Evolutionary conservation across 2,888 invertebrate species (phyloP).

Genomic region (Cheilosia grossa): DNA sequence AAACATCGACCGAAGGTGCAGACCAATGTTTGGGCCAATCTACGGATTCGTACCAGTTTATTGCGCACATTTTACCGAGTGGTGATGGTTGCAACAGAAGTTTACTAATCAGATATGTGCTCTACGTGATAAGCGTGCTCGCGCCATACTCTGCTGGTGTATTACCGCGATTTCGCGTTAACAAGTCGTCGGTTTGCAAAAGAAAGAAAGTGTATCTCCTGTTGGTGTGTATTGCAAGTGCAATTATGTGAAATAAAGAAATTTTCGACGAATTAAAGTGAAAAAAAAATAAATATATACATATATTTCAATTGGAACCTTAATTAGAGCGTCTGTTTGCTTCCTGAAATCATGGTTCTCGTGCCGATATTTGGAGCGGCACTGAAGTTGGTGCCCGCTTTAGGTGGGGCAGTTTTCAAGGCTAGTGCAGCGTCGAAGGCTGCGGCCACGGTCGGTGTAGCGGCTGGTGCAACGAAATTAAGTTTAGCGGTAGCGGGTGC

Average conservation of each 20-base stretch:
- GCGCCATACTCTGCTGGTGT: conserved; percentile 17
- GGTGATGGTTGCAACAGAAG: conserved; percentile 47
- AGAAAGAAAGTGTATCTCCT: conserved; percentile 56
- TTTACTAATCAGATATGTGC: conserved; percentile 53
- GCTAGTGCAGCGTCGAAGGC: conserved; percentile 81
- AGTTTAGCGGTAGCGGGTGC: conserved; percentile 85
- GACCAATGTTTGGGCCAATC: conserved; percentile 5
- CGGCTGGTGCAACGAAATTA: conserved; percentile 82
- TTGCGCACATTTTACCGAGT: conserved; percentile 43
- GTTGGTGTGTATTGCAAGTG: conserved; percentile 29
- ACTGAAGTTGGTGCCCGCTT: conserved; percentile 78
- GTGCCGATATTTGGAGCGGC: conserved; percentile 80
- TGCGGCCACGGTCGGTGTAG: conserved; percentile 79
- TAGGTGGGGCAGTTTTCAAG: conserved; percentile 81
- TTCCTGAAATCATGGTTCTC: conserved; percentile 78
- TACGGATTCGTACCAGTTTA: conserved; percentile 23
- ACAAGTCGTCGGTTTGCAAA: conserved; percentile 19
- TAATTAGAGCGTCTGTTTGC: conserved; percentile 15
- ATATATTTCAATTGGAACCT: conserved; percentile 52
- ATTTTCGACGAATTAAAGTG: conserved; percentile 64
- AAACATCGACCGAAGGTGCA: conserved; percentile 4
- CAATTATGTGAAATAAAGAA: conserved; percentile 60
- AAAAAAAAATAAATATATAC: conserved; percentile 54
- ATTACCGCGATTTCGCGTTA: conserved; percentile 6
- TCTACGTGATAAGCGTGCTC: conserved; percentile 57